Evolutionary conservation across 2,888 invertebrate genomes (phyloP), one percentile per base, ranked within the genome.

Genomic region (Epistrophella euchroma): DNA sequence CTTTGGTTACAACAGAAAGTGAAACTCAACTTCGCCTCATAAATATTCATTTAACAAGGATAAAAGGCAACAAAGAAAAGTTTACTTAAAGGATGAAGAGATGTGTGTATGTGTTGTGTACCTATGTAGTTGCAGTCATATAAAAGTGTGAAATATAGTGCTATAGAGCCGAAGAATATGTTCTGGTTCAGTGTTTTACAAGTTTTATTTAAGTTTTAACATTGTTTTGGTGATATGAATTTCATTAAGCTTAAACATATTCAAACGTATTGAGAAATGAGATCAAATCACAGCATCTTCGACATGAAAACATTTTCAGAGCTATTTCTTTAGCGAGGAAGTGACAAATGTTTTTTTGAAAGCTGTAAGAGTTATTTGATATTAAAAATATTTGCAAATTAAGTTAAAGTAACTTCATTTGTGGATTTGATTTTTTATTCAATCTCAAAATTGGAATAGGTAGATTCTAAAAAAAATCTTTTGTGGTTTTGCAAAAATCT

Each of bases 1-100:
- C 47, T 71, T 60, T 74, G 55, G 74, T 62, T 43, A 58, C 72
- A 80, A 72, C 35, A 15, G 72, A 85, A 75, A 85, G 80, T 85
- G 72, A 80, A 75, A 72, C 45, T 28, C 19, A 22, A 35, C 68
- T 9, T 68, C 13, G 50, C 10, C 55, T 80, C 80, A 76, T 85
- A 76, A 85, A 85, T 76, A 66, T 66, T 66, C 66, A 66, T 66
- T 66, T 66, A 66, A 66, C 47, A 66, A 66, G 66, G 45, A 66
- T 66, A 47, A 66, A 47, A 66, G 19, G 47, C 13, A 32, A 66
- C 45, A 32, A 19, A 32, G 47, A 66, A 66, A 66, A 66, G 47
- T 47, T 64, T 43, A 25, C 62, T 64, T 62, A 6, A n/a, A 43
- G 17, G 43, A 43, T 13, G 17, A 32, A 45, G 45, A 7, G 17